Evolutionary conservation across 2,113 vertebrate species (phyloP), one percentile per base, ranked within the genome.

Genomic region (Dryoscopus gambensis): DNA sequence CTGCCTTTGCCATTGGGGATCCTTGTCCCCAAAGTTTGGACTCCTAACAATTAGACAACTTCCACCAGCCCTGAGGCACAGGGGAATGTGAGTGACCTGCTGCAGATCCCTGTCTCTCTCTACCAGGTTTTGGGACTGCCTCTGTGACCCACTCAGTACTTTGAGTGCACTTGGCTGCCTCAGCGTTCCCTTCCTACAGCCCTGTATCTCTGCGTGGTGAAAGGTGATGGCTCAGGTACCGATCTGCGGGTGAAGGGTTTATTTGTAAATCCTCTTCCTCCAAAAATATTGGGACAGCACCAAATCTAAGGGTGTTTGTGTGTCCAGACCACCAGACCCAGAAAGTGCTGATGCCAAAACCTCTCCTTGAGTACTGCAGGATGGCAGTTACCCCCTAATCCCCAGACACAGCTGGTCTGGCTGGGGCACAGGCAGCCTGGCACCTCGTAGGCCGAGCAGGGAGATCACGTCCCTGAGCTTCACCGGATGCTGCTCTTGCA

Each of bases 341-440:
- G 23, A 17, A 23, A 13, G 23, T 11, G 5, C 31, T 76, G 37
- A 7, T 89, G 39, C n/a, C 70, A 53, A 31, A 64, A 56, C 24
- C 74, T 69, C 42, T 60, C 27, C 23, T 10, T 56, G 71, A 24
- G 30, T 22, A 8, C 10, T 16, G 33, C 52, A 56, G 71, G 50
- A 30, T 4, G 5, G 53, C 33, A 44, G 10, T 87, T 44, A 3
- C 20, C 65, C 31, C 31, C 28, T 0, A 0, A 14, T 13, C n/a
- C 63, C 74, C 44, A 18, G 39, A 31, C 39, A n/a, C 20, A 64
- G 3, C 7, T 7, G n/a, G 31, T 20, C 28, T 50, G 60, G 28
- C 59, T 37, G 73, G 46, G 78, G 27, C 59, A 73, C 39, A 33
- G 47, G 21, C 76, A 59, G 47, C 64, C 35, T 39, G 64, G 77